Percentiles rank a stretch among this genome's conserved stretches.
These are phyloP conservation scores for Gnathonemus echidnorhynchus DNA, from an alignment of 2,113 vertebrate species.

Conservation along the genomic window DNA sequence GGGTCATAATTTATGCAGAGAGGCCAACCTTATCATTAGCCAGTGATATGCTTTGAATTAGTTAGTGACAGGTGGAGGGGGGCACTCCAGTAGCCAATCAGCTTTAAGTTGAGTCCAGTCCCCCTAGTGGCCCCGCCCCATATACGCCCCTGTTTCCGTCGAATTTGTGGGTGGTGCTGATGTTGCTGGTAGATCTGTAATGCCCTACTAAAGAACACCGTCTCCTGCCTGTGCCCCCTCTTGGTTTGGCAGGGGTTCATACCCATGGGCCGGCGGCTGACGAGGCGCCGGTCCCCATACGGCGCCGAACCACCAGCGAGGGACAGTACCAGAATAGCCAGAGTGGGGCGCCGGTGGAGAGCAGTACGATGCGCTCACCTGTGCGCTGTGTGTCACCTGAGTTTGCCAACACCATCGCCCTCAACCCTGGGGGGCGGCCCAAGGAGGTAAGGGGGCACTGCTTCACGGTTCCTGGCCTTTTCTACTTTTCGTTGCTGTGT, in stretches of 20 bases:
- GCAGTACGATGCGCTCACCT: slow-evolving; percentile 74
- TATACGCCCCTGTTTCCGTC: background rate
- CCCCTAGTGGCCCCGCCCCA: background rate
- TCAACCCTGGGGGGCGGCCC: slow-evolving; percentile 94
- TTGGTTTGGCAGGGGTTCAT: slow-evolving; percentile 65
- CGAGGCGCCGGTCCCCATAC: slow-evolving; percentile 52
- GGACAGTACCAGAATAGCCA: slow-evolving; percentile 70
- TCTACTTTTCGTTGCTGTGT: background rate
- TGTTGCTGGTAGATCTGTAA: background rate
- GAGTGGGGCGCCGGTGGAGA: slow-evolving; percentile 56
- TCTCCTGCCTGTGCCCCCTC: background rate
- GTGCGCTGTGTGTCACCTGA: slow-evolving; percentile 86
- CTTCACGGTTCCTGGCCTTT: background rate
- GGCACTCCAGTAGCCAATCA: background rate
- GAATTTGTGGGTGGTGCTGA: background rate
- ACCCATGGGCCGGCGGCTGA: slow-evolving; percentile 59
- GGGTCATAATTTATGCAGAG: background rate
- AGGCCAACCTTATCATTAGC: background rate
- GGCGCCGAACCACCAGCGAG: slow-evolving; percentile 69
- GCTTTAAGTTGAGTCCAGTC: background rate
- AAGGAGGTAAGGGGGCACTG: slow-evolving; percentile 76
- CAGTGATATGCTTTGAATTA: background rate
- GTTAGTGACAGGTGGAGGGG: background rate
- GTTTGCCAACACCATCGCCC: slow-evolving; percentile 82
- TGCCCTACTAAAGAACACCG: background rate